Conservation (phyloP, 2,797 vertebrate genomes). For the Notamacropus eugenii region DNA sequence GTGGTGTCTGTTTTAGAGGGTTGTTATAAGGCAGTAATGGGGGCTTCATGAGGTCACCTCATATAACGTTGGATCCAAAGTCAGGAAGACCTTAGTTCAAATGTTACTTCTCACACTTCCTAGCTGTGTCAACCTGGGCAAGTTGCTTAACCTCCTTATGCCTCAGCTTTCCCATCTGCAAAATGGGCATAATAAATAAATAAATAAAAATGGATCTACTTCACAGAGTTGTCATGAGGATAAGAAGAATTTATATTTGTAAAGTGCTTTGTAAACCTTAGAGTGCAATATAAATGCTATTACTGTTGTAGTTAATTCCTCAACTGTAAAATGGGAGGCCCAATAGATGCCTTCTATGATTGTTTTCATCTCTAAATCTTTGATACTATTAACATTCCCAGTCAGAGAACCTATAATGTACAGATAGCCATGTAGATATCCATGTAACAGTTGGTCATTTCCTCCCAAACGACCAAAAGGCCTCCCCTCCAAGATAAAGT, state of each 20-base stretch:
- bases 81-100: neutral
- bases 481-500: neutral
- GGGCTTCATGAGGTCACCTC: neutral
- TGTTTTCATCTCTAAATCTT: neutral
- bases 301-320: neutral
- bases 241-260: neutral
- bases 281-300: neutral
- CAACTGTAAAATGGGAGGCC: neutral
- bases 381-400: neutral
- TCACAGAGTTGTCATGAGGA: neutral
- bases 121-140: too few species aligned
- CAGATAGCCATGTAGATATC: slow-evolving; percentile 10
- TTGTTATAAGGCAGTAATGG: neutral
- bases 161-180: too few species aligned
- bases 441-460: neutral
- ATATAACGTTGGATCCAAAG: neutral
- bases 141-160: too few species aligned
- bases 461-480: neutral
- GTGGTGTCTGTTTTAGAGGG: neutral
- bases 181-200: too few species aligned
- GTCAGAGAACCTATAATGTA: neutral
- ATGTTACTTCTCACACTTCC: too few species aligned
- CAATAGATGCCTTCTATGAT: neutral
- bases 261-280: neutral
- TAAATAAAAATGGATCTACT: neutral